Conservation (phyloP, 2,113 vertebrate species). For the Coptodon bakossiorum region DNA sequence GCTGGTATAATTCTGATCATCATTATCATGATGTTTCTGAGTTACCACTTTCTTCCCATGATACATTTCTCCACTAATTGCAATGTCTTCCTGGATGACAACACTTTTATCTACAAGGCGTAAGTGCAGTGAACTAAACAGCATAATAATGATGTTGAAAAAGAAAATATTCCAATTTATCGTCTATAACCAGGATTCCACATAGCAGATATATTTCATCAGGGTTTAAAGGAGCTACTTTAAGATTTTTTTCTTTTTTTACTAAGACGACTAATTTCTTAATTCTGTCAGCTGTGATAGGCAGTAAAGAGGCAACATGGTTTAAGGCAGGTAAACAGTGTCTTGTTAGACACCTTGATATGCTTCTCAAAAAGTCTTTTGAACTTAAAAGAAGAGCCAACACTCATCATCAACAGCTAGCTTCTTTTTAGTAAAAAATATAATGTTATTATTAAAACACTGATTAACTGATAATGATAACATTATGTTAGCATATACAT, state of each 20-base stretch:
- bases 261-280: neutral
- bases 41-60: constrained; percentile 6
- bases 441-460: neutral
- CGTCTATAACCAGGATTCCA: neutral
- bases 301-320: neutral
- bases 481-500: neutral
- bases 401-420: neutral
- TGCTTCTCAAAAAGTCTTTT: neutral
- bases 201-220: neutral
- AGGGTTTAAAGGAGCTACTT: neutral
- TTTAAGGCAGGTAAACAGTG: neutral
- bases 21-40: neutral
- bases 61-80: constrained; percentile 36
- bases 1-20: neutral
- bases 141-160: constrained; percentile 42
- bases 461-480: neutral
- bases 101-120: constrained; percentile 29
- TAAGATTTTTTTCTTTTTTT: neutral
- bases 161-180: constrained; percentile 27
- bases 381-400: neutral
- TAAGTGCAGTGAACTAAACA: constrained; percentile 14
- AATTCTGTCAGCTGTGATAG: neutral
- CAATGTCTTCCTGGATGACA: constrained; percentile 28
- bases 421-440: neutral
- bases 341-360: neutral